Base-by-base conservation (phyloP, 2,113 vertebrate genomes). In the Tragelaphus scriptus region DNA sequence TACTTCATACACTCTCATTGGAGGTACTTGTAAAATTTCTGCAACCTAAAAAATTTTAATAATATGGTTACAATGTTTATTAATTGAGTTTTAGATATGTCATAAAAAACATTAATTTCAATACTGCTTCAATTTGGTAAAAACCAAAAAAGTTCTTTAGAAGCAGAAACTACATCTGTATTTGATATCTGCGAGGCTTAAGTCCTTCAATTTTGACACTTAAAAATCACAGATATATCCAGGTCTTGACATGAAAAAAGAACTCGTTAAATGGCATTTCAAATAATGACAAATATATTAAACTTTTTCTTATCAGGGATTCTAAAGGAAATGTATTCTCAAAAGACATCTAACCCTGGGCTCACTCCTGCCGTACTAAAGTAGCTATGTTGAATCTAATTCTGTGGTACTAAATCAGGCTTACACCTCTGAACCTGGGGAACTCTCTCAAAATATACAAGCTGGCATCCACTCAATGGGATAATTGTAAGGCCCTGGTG, bases 1-100 rank as follows among this genome's bases (percentile, higher is more conserved):
- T 92, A 99, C 99, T 99, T 99, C 99, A 90, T 99, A 99, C 49
- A 99, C 99, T 98, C 99, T 99, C 99, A 99, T 99, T 7, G 99
- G 99, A 98, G 99, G 98, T 94, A 99, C 98, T 7, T 99, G 99
- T 98, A 99, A 98, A 98, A 99, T 86, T 97, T 99, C 99, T 51
- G 99, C 99, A 63, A 99, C 99, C 99, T 99, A 98, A 95, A 97
- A 97, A 89, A 68, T 68, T 59, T 95, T 92, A 75, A 77, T 88
- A 80, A 94, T 11, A 51, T 44, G 75, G 95, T 81, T 91, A 91
- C 2, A 85, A 25, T 77, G 7, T 88, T 95, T 90, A 92, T 84
- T 93, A 55, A 87, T 15, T 94, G 40, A 95, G 49, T 11, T 68
- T 91, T 92, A 85, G n/a, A 7, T 82, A 68, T 88, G 21, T 51